A percentile compares a stretch with the other conserved stretches of the same genome.
phyloP scores from a whole-genome alignment of 2,797 vertebrate species.

The Pampus argenteus region DNA sequence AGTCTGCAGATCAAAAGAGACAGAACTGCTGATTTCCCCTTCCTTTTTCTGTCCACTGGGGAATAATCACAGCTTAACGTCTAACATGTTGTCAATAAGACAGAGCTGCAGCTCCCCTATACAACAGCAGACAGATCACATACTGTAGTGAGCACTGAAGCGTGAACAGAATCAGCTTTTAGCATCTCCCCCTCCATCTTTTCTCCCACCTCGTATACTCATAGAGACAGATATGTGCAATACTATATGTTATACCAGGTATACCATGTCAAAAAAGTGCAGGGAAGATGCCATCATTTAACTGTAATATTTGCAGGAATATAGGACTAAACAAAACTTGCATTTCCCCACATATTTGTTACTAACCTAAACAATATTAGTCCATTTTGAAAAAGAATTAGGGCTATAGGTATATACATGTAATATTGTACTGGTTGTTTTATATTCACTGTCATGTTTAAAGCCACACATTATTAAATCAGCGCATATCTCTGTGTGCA shows the following conservation, averaged over 20 bases:
- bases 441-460: background rate
- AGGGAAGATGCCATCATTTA: slow-evolving; percentile 18
- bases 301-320: slow-evolving; percentile 16
- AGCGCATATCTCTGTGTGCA: slow-evolving; percentile 6
- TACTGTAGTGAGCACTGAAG: slow-evolving; percentile 63
- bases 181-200: slow-evolving; percentile 28
- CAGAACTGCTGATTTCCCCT: slow-evolving; percentile 66
- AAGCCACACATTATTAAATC: background rate
- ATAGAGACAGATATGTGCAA: slow-evolving; percentile 26
- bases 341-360: background rate
- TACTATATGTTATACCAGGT: slow-evolving; percentile 41
- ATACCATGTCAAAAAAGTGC: slow-evolving; percentile 36
- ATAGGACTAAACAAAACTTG: background rate
- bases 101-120: slow-evolving; percentile 58
- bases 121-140: slow-evolving; percentile 67
- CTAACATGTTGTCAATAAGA: slow-evolving; percentile 80
- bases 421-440: background rate
- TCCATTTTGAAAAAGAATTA: background rate
- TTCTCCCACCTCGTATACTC: slow-evolving; percentile 45
- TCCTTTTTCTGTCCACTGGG: slow-evolving; percentile 53
- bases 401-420: background rate
- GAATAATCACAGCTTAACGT: slow-evolving; percentile 73
- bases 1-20: slow-evolving; percentile 58
- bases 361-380: background rate
- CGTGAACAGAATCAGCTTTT: slow-evolving; percentile 72